phyloP scores from a whole-genome alignment of 2,797 vertebrate species.

The Galago senegalensis region DNA sequence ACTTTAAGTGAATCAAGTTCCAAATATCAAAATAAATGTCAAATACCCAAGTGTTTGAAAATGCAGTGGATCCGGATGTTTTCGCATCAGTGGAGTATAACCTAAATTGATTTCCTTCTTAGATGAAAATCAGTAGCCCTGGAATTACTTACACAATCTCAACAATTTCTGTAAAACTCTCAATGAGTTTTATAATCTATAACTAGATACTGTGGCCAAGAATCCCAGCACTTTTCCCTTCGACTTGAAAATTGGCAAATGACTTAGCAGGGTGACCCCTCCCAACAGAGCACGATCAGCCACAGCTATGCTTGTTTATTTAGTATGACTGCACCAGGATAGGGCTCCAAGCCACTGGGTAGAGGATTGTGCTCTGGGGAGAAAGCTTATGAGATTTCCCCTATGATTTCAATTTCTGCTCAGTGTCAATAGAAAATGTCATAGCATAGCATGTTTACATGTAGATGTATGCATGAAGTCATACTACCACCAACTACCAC shows the following conservation, averaged over 20 bases:
- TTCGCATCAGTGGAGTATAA: constrained; percentile 42
- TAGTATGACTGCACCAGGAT: constrained; percentile 86
- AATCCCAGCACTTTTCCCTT: constrained; percentile 57
- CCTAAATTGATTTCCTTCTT: constrained; percentile 29
- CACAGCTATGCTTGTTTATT: constrained; percentile 79
- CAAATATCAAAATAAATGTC: constrained; percentile 21
- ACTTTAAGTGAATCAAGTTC: constrained; percentile 26
- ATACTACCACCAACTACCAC: neutral
- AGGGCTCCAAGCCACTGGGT: constrained; percentile 89
- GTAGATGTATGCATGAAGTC: neutral
- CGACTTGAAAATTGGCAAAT: constrained; percentile 70
- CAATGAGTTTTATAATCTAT: neutral
- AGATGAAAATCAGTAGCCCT: constrained; percentile 56
- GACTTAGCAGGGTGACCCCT: constrained; percentile 1
- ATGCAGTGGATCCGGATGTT: constrained; percentile 49
- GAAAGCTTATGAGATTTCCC: constrained; percentile 76
- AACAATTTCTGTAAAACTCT: constrained; percentile 4
- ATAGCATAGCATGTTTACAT: neutral
- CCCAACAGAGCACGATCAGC: constrained; percentile 74
- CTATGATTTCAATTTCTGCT: constrained; percentile 73
- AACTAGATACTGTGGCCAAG: constrained; percentile 48
- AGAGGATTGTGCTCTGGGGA: constrained; percentile 83
- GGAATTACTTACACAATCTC: constrained; percentile 12
- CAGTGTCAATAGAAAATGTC: neutral
- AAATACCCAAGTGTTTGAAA: constrained; percentile 34